Evolutionary conservation across 2,113 vertebrate genomes (phyloP), one percentile per base, ranked within the genome.

Genomic region (Thermophis baileyi): DNA sequence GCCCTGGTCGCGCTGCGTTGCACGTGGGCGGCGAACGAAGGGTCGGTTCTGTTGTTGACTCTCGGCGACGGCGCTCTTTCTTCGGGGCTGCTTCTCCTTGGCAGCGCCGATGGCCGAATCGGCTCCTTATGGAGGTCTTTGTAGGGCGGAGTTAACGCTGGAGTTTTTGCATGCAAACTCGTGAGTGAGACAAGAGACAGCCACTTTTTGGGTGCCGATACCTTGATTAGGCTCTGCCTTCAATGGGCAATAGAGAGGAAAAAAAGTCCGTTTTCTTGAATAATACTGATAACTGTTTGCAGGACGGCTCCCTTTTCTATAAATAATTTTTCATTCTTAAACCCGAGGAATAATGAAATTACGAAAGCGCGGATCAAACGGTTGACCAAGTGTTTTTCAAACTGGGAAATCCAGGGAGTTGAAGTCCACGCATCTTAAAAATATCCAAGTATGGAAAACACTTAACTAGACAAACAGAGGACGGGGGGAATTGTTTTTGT

Each of bases 121-220:
- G 44, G 92, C 44, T 5, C 93, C 74, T 14, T 97, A 97, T 2
- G 24, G 81, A 0, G 0, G 6, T 3, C 90, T 97, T 50, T 93
- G 10, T 35, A 57, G 97, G 87, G 96, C 96, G 1, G 60, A 46
- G 14, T 54, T 97, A 69, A 94, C 90, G 25, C 93, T 96, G 95
- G 95, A 97, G n/a, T 97, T 96, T 89, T 95, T 97, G 93, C 95
- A 96, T 2, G 96, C 95, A 49, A 97, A 97, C 46, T 96, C 96
- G 96, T 97, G 93, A 97, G 97, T 96, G 50, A 5, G 2, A 3
- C 0, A 3, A 0, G 0, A 22, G 93, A 11, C 30, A 1, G 50
- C 14, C 9, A 12, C 49, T 18, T 53, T 11, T 50, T 20, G 18
- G 27, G 85, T 6, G 46, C 14, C 30, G 85, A 2, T 87, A 10